A percentile compares a stretch with the other conserved stretches of the same genome.
Evolutionary conservation across 2,888 invertebrate genomes (phyloP).

Genomic region (Linnaemya vulpina): DNA sequence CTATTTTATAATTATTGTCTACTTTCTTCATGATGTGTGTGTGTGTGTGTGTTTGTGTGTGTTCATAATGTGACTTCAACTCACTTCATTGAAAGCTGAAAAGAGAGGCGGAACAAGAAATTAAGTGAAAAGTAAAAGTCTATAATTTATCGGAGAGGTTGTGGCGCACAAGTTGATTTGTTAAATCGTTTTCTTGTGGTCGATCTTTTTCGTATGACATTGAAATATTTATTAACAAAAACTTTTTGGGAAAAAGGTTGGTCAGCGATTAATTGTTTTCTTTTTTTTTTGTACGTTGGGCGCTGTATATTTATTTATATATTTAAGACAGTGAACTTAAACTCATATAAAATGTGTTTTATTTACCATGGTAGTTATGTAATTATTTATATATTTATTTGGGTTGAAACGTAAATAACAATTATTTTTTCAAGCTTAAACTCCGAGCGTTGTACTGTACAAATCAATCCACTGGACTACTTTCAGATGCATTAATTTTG

Average conservation of each 20-base stretch:
- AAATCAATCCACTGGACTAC: too few relatives aligned
- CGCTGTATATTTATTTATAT: background rate
- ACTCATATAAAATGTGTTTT: too few relatives aligned
- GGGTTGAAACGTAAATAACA: too few relatives aligned
- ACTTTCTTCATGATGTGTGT: background rate
- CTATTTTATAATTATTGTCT: constrained; percentile 16
- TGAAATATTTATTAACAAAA: constrained; percentile 54
- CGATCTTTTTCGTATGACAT: constrained; percentile 56
- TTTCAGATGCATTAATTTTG: too few relatives aligned
- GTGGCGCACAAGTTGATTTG: constrained; percentile 38
- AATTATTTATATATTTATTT: too few relatives aligned
- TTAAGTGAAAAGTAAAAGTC: constrained; percentile 63
- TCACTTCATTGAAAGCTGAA: background rate
- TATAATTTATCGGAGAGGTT: constrained; percentile 31
- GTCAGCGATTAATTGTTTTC: constrained; percentile 7
- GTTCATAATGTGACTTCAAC: background rate
- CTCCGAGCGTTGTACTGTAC: too few relatives aligned
- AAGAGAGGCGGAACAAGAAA: background rate
- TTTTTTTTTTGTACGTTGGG: constrained; percentile 5
- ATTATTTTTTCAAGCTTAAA: too few relatives aligned
- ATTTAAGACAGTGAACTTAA: too few relatives aligned
- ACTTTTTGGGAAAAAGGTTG: constrained; percentile 6
- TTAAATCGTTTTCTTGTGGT: constrained; percentile 20
- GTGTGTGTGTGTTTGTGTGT: background rate
- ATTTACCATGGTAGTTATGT: too few relatives aligned